Conservation (phyloP, 2,797 vertebrate species). For the Chelidonichthys spinosus region DNA sequence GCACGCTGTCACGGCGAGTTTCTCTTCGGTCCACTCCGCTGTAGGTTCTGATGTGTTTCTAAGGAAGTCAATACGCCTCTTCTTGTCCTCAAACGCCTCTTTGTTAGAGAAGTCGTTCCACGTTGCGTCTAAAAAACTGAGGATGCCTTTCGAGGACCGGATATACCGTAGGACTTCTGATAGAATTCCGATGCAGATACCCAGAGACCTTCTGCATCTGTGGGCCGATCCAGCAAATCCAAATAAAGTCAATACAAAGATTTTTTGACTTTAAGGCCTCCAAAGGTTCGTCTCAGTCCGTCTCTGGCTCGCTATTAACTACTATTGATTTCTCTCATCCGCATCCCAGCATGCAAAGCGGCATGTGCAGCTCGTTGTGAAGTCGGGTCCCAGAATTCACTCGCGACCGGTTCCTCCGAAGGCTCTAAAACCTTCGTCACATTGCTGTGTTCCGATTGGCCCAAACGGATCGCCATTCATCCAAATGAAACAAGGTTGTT, state of each 20-base stretch:
- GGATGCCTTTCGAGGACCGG: too few species aligned
- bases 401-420: background rate
- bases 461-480: background rate
- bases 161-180: too few species aligned
- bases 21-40: background rate
- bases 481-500: background rate
- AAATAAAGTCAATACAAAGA: too few species aligned
- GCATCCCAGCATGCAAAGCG: background rate
- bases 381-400: background rate
- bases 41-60: too few species aligned
- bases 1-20: constrained; percentile 13
- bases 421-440: background rate
- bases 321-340: background rate
- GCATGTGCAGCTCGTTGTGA: background rate
- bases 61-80: too few species aligned
- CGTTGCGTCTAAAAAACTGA: too few species aligned
- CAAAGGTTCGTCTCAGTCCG: background rate
- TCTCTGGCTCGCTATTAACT: background rate
- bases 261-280: background rate
- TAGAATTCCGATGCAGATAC: too few species aligned
- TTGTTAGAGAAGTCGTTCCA: too few species aligned
- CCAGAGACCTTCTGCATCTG: too few species aligned
- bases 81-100: too few species aligned
- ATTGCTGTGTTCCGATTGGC: background rate
- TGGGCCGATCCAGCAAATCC: too few species aligned